Base-by-base conservation (phyloP, 2,888 invertebrate species). In the Leptodirus hochenwartii region DNA sequence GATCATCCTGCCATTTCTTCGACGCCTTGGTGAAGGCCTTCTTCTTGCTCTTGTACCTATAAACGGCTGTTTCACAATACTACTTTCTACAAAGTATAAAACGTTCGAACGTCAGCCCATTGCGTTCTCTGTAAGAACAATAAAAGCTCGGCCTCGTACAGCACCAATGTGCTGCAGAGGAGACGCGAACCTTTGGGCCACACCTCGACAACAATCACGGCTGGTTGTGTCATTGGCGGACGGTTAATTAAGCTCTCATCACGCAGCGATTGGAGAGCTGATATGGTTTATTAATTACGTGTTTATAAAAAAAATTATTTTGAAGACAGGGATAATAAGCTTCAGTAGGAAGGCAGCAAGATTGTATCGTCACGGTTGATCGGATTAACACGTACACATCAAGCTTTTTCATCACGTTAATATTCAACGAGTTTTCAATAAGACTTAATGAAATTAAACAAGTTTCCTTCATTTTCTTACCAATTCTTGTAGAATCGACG, bases 401-500 rank as follows among this genome's bases (percentile, higher is more conserved):
- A n/a, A n/a, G n/a, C n/a, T n/a, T n/a, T n/a, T n/a, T n/a, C n/a
- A n/a, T n/a, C n/a, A n/a, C n/a, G n/a, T n/a, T 20, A 20, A 20
- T 8, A 20, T 20, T 8, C 20, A 20, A 20, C n/a, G 20, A 20
- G 6, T 20, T 20, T 8, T 8, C 6, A 20, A 20, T 20, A 20
- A 9, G 8, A 8, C 8, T 8, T 20, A 20, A 20, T 20, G n/a
- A 8, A 20, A 20, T 20, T 22, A 39, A 39, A 55, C n/a, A n/a
- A n/a, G n/a, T n/a, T n/a, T n/a, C n/a, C n/a, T n/a, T n/a, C n/a
- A n/a, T n/a, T n/a, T n/a, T n/a, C 62, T 62, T 69, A 98, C 98
- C 98, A 98, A 66, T 98, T 98, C 70, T 96, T 98, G 69, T 99
- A 99, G 71, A 98, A 96, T 43, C 98, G 77, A 52, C 98, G 80